Evolutionary conservation across 2,113 vertebrate genomes (phyloP), one percentile per base, ranked within the genome.

Genomic region (Varanus salvator): DNA sequence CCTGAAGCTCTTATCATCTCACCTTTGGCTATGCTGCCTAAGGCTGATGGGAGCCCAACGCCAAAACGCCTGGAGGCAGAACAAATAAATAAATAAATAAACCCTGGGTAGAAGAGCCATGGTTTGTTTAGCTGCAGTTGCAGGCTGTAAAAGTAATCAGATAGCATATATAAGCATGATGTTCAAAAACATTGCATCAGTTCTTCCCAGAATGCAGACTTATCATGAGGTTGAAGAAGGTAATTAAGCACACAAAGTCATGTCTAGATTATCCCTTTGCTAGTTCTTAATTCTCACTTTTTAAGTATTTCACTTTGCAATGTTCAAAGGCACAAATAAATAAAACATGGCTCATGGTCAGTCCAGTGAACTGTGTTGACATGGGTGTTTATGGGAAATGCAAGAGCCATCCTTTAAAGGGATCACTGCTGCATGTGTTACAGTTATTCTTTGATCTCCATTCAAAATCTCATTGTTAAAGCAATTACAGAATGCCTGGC

Each of bases 371-470:
- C 89, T 25, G 38, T 25, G 0, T 0, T 6, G 54, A 50, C 68
- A 74, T 86, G 23, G 88, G 29, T 75, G 8, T 91, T 80, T 0
- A 60, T 57, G 84, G 15, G 34, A 84, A 89, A 76, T 0, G 9
- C 80, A 71, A 86, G 69, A 14, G 86, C 87, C 84, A 44, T 89
- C 76, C 19, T 21, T 78, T 66, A 85, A 38, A 25, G 84, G 85
- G 44, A 34, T n/a, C 80, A 0, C 12, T 19, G 75, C 87, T 93
- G 86, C 82, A 93, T 83, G 76, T 85, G 90, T 88, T 69, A 29
- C 64, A 85, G 84, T 93, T 93, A 91, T 92, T 89, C 82, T 88
- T 77, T 91, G 89, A 86, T 85, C 83, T 94, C 94, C 93, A 54
- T 89, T 90, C 89, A 91, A 92, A 93, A 72, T 64, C 74, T 69